A percentile compares a stretch with the other conserved stretches of the same genome.
These are phyloP conservation scores for Epiblema foenella DNA, from an alignment of 2,888 invertebrate genomes.

Conservation along the genomic window DNA sequence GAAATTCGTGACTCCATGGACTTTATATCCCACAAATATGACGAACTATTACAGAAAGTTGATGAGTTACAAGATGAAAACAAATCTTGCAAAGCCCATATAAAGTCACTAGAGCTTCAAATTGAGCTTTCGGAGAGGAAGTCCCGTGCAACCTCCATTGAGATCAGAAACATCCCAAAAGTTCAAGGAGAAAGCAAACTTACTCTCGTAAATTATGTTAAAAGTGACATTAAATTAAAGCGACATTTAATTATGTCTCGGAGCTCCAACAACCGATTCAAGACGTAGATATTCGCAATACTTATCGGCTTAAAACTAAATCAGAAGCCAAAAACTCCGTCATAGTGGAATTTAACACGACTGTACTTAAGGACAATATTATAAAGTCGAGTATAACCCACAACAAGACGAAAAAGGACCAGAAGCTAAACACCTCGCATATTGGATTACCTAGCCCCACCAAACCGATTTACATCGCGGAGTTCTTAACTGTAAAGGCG, in stretches of 20 bases:
- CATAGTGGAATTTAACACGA: neutral
- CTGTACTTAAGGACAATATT: neutral
- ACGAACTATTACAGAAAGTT: too few species aligned
- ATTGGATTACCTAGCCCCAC: neutral
- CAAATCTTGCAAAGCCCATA: too few species aligned
- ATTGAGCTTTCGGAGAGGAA: too few species aligned
- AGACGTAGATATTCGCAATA: neutral
- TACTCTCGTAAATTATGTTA: neutral
- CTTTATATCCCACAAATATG: too few species aligned
- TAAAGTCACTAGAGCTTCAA: too few species aligned
- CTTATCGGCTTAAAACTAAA: conserved; percentile 3
- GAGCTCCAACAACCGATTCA: neutral
- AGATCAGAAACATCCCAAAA: too few species aligned
- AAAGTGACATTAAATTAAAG: too few species aligned
- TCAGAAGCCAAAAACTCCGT: neutral
- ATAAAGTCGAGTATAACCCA: neutral
- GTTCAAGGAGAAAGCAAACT: too few species aligned
- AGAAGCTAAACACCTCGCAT: neutral
- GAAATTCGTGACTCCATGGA: too few species aligned
- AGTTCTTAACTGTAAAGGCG: neutral
- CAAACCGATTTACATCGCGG: neutral
- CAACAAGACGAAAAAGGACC: neutral
- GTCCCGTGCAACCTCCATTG: too few species aligned
- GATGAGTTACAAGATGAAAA: too few species aligned
- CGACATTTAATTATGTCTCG: neutral